Percentiles rank a stretch among this genome's conserved stretches.
Evolutionary conservation across 2,888 invertebrate species (phyloP).

Genomic region (Steinernema carpocapsae): DNA sequence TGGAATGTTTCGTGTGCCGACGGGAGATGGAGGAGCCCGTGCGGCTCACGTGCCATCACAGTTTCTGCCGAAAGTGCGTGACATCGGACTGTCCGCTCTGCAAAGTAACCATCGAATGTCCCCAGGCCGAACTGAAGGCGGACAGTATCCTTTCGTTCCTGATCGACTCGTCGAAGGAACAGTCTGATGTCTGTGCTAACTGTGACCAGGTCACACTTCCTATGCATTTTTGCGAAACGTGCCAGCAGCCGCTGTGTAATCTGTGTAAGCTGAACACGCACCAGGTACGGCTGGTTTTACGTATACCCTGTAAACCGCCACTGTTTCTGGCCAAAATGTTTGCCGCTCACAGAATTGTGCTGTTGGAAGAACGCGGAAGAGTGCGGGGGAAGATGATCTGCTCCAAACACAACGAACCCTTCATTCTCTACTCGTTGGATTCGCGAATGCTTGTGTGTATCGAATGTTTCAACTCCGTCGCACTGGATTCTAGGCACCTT

Average conservation of each 20-base stretch:
- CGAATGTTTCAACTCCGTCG: constrained; percentile 77
- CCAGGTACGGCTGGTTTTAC: constrained; percentile 66
- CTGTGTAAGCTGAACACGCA: constrained; percentile 79
- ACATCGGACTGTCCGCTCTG: constrained; percentile 43
- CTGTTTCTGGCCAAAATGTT: constrained; percentile 77
- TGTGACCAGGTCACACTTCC: constrained; percentile 76
- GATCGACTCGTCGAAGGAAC: constrained; percentile 78
- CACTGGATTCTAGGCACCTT: constrained; percentile 56
- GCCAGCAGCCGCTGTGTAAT: constrained; percentile 79
- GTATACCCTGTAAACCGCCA: not conserved
- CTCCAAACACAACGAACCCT: constrained; percentile 78
- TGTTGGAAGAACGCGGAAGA: constrained; percentile 73
- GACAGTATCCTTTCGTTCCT: constrained; percentile 78
- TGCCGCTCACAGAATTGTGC: constrained; percentile 78
- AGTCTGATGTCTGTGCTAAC: constrained; percentile 80
- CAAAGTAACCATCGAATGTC: constrained; percentile 34
- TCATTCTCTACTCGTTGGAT: constrained; percentile 79
- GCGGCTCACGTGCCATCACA: constrained; percentile 61
- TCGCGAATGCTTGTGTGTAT: constrained; percentile 79
- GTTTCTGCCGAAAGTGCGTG: constrained; percentile 59
- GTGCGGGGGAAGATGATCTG: constrained; percentile 72
- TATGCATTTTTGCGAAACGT: constrained; percentile 82
- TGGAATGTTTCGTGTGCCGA: constrained; percentile 48
- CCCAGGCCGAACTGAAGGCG: constrained; percentile 21
- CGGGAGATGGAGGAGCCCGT: constrained; percentile 57